phyloP scores from a whole-genome alignment of 2,113 vertebrate genomes.

The Nannospalax galili region DNA sequence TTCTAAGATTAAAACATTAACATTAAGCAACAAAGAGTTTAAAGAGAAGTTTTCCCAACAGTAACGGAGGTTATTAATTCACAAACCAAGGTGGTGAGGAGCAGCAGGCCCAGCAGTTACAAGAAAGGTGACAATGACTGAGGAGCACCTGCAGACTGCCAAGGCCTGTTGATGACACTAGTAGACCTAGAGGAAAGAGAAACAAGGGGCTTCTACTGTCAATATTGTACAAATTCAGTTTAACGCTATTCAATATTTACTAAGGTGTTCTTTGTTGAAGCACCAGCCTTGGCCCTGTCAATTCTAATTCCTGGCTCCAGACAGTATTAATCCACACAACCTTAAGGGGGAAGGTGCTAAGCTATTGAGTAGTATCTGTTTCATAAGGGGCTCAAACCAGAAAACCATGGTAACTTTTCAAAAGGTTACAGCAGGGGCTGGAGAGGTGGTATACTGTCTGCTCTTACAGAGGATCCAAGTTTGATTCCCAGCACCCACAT shows the following conservation, averaged over 20 bases:
- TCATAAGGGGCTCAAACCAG: background rate
- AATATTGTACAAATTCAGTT: background rate
- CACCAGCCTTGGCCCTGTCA: background rate
- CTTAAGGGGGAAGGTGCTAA: background rate
- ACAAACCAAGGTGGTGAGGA: background rate
- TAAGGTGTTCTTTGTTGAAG: background rate
- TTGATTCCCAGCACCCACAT: too few species aligned
- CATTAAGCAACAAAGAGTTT: background rate
- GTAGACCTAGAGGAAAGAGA: background rate
- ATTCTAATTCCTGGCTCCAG: background rate
- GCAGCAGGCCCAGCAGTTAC: background rate
- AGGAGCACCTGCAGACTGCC: background rate
- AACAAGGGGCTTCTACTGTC: background rate
- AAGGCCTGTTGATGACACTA: background rate
- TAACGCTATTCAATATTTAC: background rate
- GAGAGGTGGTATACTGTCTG: background rate
- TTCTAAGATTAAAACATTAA: conserved; percentile 20
- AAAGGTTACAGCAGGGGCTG: background rate
- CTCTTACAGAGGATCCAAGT: too few species aligned
- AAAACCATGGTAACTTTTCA: background rate
- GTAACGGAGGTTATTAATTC: background rate
- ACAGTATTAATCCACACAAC: background rate
- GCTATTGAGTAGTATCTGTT: background rate
- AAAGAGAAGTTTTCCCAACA: background rate
- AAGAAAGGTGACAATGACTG: background rate